These are phyloP conservation scores for Malurus melanocephalus DNA, from an alignment of 2,113 vertebrate species.

Conservation along the genomic window DNA sequence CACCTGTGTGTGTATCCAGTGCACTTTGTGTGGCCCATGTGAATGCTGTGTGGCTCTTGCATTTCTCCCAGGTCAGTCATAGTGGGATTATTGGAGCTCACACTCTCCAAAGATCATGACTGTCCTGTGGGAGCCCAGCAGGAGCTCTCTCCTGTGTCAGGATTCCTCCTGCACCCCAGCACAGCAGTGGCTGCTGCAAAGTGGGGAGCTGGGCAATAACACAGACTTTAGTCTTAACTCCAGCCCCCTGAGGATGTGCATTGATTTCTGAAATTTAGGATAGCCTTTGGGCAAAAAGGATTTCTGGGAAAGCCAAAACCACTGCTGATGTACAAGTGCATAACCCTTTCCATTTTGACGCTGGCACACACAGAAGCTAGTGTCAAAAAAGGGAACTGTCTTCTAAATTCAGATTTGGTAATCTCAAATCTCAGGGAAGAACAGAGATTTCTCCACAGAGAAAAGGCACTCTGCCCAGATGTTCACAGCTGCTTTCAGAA, in stretches of 20 bases:
- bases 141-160: not conserved
- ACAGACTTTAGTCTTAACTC: not conserved
- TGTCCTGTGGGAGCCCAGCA: not conserved
- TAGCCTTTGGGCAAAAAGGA: not conserved
- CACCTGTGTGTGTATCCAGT: accelerated
- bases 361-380: not conserved
- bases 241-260: not conserved
- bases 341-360: not conserved
- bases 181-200: too few species aligned
- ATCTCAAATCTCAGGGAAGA: not conserved
- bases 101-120: accelerated
- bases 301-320: not conserved
- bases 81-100: not conserved
- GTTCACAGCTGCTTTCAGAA: not conserved
- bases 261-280: not conserved
- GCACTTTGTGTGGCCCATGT: not conserved
- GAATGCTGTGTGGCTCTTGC: not conserved
- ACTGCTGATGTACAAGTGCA: not conserved
- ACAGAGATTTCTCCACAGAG: not conserved
- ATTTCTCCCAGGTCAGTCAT: not conserved
- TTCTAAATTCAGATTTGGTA: not conserved
- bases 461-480: not conserved
- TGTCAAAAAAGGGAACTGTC: not conserved
- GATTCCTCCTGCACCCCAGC: not conserved
- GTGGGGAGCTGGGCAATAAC: not conserved